A percentile compares a stretch with the other conserved stretches of the same genome.
Conservation (phyloP, 2,113 vertebrate genomes). For the Trachemys scripta region DNA sequence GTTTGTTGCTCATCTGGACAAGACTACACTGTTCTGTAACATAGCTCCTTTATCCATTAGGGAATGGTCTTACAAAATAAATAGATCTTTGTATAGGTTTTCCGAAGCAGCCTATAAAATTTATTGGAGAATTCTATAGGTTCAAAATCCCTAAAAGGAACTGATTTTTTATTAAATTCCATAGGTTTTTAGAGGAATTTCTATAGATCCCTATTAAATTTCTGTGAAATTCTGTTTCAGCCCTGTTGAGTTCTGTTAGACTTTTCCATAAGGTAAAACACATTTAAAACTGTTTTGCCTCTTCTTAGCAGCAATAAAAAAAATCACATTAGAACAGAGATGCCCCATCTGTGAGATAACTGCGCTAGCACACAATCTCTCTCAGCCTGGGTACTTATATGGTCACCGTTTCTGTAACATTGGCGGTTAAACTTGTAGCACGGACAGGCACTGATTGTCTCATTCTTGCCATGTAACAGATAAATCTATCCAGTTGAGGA, state of each 20-base stretch:
- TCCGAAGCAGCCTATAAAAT: background rate
- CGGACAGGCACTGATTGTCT: background rate
- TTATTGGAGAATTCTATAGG: background rate
- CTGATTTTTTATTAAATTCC: background rate
- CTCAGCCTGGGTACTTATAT: background rate
- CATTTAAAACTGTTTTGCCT: background rate
- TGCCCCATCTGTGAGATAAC: background rate
- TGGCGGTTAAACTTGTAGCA: background rate
- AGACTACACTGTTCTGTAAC: background rate
- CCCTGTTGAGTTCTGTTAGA: background rate
- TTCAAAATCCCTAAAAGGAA: background rate
- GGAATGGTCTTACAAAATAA: background rate
- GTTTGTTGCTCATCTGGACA: background rate
- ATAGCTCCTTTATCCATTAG: background rate
- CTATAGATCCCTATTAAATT: background rate
- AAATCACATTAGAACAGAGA: background rate
- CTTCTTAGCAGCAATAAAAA: background rate
- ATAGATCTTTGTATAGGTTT: background rate
- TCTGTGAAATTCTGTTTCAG: background rate
- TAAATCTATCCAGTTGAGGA: background rate
- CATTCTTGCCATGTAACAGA: background rate
- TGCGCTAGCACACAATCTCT: background rate
- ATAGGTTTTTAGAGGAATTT: background rate
- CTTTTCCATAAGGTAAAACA: slow-evolving; percentile 14
- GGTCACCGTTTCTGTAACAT: background rate